Percentiles rank a stretch among this genome's conserved stretches.
phyloP scores from a whole-genome alignment of 2,888 invertebrate species.

The Dolichopus griseipennis region DNA sequence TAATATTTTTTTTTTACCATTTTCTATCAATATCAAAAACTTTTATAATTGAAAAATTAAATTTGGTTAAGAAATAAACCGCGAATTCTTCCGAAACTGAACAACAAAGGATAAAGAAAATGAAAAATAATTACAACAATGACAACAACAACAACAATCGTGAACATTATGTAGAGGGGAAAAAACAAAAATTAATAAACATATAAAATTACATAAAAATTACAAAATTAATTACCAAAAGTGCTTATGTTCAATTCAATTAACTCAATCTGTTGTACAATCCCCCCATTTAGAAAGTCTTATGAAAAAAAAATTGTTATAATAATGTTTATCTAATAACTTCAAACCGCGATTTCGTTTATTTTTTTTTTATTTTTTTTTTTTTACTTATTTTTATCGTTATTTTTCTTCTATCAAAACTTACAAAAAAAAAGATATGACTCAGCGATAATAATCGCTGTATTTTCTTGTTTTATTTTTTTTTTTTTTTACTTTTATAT shows the following conservation, averaged over 20 bases:
- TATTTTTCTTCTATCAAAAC: no score
- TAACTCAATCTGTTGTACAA: conserved; percentile 4
- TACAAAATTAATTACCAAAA: conserved; percentile 4
- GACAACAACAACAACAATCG: not conserved
- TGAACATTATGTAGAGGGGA: not conserved
- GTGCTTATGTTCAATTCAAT: conserved; percentile 4
- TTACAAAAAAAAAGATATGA: not conserved
- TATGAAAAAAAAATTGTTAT: not conserved
- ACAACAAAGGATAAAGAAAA: not conserved
- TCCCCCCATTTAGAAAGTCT: not conserved
- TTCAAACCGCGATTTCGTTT: not conserved
- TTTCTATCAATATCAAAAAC: not conserved
- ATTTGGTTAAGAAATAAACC: no score
- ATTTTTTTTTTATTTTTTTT: not conserved
- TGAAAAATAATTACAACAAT: not conserved
- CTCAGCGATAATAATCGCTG: not conserved
- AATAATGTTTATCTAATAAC: not conserved
- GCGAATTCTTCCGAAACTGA: not conserved
- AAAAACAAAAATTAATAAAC: conserved; percentile 2
- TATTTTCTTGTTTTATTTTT: no score
- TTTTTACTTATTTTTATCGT: no score
- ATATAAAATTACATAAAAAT: conserved; percentile 6
- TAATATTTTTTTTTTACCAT: not conserved
- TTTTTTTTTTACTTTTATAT: no score
- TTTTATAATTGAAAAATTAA: not conserved